These are phyloP conservation scores for Bambusicola thoracicus DNA, from an alignment of 2,113 vertebrate genomes.

Conservation along the genomic window DNA sequence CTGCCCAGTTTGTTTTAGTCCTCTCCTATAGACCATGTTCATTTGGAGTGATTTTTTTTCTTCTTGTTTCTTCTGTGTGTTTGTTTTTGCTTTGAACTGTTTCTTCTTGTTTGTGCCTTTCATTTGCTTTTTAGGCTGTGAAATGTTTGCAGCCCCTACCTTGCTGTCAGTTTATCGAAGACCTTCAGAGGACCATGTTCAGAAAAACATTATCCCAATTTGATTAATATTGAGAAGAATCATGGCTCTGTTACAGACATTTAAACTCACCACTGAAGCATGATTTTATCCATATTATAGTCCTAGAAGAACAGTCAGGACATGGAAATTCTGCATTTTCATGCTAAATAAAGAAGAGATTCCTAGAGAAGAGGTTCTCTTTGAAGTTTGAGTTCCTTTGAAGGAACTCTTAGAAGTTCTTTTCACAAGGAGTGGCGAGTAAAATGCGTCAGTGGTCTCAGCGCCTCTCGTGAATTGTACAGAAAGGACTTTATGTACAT, in stretches of 20 bases:
- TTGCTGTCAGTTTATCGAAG: not conserved
- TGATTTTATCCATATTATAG: not conserved
- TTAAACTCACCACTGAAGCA: not conserved
- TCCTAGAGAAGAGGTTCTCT: not conserved
- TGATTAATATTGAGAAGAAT: not conserved
- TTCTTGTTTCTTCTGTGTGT: not conserved
- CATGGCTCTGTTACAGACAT: not conserved
- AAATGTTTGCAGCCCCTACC: not conserved
- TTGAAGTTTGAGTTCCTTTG: no score
- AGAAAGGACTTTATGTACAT: not conserved
- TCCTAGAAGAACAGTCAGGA: not conserved
- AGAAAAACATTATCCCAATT: not conserved
- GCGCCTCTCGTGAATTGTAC: not conserved
- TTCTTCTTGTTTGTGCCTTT: not conserved
- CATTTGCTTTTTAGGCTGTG: not conserved
- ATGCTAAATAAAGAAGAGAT: not conserved
- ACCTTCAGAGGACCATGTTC: not conserved
- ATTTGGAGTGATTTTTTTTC: not conserved
- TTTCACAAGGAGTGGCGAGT: rapidly evolving
- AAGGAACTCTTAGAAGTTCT: rapidly evolving
- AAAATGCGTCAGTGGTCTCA: not conserved
- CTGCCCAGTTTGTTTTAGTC: not conserved
- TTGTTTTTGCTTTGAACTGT: not conserved
- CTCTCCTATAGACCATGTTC: not conserved
- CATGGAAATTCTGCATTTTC: not conserved